These are phyloP conservation scores for Ellobium chinense DNA, from an alignment of 2,888 invertebrate genomes.

Conservation along the genomic window DNA sequence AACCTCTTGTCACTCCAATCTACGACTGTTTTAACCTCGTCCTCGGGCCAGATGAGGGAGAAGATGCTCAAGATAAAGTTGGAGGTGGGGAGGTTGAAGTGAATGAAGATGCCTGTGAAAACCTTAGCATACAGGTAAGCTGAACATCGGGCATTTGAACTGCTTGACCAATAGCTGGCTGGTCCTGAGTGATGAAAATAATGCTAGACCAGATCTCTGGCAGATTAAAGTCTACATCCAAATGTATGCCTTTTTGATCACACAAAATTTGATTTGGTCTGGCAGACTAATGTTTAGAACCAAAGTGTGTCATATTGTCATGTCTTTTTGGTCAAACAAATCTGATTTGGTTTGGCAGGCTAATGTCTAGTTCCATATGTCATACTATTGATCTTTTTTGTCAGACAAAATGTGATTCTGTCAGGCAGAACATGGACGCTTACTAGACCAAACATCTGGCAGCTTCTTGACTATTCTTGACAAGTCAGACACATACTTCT, in stretches of 20 bases:
- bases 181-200: not conserved
- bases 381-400: too few species aligned
- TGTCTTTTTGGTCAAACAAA: too few species aligned
- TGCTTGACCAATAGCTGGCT: not conserved
- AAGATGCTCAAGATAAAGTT: not conserved
- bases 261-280: too few species aligned
- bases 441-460: too few species aligned
- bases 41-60: conserved; percentile 48
- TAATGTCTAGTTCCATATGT: too few species aligned
- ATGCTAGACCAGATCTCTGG: not conserved
- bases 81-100: conserved; percentile 45
- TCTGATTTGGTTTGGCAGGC: too few species aligned
- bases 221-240: not conserved
- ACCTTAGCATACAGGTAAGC: conserved; percentile 61
- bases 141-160: not conserved
- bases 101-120: conserved; percentile 65
- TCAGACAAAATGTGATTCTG: too few species aligned
- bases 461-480: too few species aligned
- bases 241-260: not conserved
- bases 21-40: conserved; percentile 64
- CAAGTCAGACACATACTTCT: too few species aligned
- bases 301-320: too few species aligned
- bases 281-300: too few species aligned
- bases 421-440: too few species aligned
- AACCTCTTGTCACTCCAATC: conserved; percentile 63